These are phyloP conservation scores for Chrysolina oricalcia DNA, from an alignment of 2,888 invertebrate species.

Conservation along the genomic window DNA sequence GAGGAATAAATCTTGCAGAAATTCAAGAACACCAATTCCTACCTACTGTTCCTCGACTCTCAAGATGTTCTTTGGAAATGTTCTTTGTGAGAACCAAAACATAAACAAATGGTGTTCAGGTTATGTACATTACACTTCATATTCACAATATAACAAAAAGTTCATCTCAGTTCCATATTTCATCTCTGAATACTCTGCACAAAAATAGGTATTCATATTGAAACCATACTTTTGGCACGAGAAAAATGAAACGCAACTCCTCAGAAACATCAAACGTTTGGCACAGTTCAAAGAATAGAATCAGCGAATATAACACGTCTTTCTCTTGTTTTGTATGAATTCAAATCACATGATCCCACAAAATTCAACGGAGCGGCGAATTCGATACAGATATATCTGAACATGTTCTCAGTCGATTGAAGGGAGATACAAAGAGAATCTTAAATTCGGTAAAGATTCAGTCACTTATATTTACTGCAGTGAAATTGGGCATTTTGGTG, in stretches of 20 bases:
- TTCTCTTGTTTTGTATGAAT: conserved; percentile 60
- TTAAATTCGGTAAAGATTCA: conserved; percentile 39
- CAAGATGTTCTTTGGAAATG: no score
- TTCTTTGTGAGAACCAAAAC: no score
- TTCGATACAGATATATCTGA: conserved; percentile 67
- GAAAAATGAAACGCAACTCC: conserved; percentile 34
- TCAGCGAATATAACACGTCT: conserved; percentile 51
- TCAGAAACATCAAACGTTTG: conserved; percentile 42
- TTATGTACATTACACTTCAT: no score
- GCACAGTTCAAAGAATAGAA: conserved; percentile 60
- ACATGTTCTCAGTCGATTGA: conserved; percentile 56
- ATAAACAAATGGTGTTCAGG: no score
- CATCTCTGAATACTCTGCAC: background rate
- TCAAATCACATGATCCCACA: conserved; percentile 67
- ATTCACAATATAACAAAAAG: no score
- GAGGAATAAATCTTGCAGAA: no score
- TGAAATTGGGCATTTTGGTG: background rate
- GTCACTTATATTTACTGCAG: conserved; percentile 30
- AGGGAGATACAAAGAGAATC: conserved; percentile 45
- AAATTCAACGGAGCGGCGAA: conserved; percentile 65
- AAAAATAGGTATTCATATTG: background rate
- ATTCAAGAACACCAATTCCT: no score
- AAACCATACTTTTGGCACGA: background rate
- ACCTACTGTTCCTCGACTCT: no score
- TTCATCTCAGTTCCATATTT: background rate